phyloP scores from a whole-genome alignment of 2,113 vertebrate genomes.

The Myotis davidii region DNA sequence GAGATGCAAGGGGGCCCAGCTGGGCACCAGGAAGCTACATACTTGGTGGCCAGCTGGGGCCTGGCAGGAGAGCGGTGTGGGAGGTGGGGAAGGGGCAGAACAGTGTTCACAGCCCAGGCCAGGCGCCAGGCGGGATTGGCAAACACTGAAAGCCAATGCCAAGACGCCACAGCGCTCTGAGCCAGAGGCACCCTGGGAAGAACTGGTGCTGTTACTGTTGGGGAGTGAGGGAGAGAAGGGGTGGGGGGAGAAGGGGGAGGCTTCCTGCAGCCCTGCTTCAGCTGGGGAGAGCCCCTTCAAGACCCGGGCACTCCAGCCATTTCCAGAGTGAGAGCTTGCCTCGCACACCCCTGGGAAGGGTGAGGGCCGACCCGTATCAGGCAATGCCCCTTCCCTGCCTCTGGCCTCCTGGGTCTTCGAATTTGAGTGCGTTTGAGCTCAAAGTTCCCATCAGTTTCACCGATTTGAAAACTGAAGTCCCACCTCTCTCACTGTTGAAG shows the following conservation, averaged over 20 bases:
- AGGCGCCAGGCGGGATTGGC: neutral
- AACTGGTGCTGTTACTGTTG: neutral
- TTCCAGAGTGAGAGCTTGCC: neutral
- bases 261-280: neutral
- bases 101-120: too few species aligned
- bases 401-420: neutral
- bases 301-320: neutral
- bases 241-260: fast-evolving
- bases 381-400: neutral
- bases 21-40: too few species aligned
- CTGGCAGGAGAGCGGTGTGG: neutral
- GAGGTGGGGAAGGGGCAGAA: neutral
- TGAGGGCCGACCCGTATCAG: neutral
- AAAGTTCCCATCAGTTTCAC: too few species aligned
- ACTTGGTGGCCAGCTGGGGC: too few species aligned
- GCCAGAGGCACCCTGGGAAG: neutral
- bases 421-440: neutral
- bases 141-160: neutral
- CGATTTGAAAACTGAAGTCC: neutral
- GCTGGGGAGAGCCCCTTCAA: too few species aligned
- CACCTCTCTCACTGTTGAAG: neutral
- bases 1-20: too few species aligned
- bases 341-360: neutral
- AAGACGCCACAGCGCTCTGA: neutral
- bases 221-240: neutral